Percentiles rank a stretch among this genome's conserved stretches.
Conservation (phyloP, 2,113 vertebrate genomes). For the Struthio camelus region DNA sequence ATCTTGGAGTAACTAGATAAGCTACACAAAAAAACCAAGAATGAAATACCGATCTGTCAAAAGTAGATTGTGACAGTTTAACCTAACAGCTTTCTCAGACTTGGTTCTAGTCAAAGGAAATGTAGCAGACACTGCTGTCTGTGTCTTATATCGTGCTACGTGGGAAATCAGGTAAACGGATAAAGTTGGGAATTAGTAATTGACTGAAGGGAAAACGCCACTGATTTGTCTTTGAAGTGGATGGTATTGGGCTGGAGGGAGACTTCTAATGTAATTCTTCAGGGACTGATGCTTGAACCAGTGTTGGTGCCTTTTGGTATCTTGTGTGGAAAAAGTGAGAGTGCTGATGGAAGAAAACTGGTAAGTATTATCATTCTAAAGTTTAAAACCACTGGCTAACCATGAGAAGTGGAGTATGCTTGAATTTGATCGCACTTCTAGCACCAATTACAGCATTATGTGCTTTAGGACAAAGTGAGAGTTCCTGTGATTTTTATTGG, state of each 20-base stretch:
- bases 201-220: not conserved
- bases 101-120: not conserved
- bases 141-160: accelerated
- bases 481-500: not conserved
- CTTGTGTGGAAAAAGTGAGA: not conserved
- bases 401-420: not conserved
- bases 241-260: not conserved
- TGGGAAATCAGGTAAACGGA: not conserved
- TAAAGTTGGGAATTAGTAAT: not conserved
- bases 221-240: not conserved
- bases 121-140: not conserved
- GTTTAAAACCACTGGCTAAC: not conserved
- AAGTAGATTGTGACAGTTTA: not conserved
- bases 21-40: not conserved
- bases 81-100: not conserved
- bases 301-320: not conserved
- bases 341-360: not conserved
- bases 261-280: not conserved
- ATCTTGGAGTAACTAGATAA: not conserved
- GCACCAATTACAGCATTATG: not conserved
- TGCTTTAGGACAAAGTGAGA: not conserved
- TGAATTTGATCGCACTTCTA: not conserved
- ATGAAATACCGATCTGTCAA: accelerated
- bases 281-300: not conserved
- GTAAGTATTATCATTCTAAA: not conserved